Evolutionary conservation across 2,113 vertebrate genomes (phyloP).

Genomic region (Axis porcinus): DNA sequence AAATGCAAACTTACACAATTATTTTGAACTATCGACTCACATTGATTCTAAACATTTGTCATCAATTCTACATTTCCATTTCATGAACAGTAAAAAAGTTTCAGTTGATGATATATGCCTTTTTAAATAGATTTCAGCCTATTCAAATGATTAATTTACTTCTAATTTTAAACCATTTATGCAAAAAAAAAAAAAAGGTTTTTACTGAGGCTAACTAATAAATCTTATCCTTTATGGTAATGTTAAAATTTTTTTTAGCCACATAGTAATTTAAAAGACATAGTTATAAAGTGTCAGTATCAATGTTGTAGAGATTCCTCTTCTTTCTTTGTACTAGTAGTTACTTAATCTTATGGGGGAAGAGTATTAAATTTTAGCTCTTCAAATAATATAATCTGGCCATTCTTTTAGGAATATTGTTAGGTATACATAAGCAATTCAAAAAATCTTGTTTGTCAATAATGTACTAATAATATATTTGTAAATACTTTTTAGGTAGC

Average conservation of each 20-base stretch:
- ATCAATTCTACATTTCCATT: neutral
- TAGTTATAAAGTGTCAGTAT: neutral
- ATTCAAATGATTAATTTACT: neutral
- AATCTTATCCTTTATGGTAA: neutral
- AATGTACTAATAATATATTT: neutral
- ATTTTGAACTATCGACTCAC: neutral
- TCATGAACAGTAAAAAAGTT: neutral
- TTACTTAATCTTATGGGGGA: neutral
- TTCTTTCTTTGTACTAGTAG: neutral
- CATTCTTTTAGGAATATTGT: neutral
- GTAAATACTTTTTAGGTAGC: neutral
- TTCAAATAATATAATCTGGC: neutral
- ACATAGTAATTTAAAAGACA: neutral
- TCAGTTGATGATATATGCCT: neutral
- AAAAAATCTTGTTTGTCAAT: neutral
- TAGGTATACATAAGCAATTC: neutral
- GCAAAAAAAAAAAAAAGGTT: neutral
- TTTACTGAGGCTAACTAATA: neutral
- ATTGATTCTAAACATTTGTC: neutral
- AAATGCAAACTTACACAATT: neutral
- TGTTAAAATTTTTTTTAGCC: neutral
- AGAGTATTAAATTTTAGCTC: neutral
- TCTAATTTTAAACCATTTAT: neutral
- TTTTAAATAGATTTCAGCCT: neutral
- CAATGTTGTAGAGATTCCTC: fast-evolving